Evolutionary conservation across 1,140 invertebrate species (phyloP).

Genomic region (Pinna nobilis): DNA sequence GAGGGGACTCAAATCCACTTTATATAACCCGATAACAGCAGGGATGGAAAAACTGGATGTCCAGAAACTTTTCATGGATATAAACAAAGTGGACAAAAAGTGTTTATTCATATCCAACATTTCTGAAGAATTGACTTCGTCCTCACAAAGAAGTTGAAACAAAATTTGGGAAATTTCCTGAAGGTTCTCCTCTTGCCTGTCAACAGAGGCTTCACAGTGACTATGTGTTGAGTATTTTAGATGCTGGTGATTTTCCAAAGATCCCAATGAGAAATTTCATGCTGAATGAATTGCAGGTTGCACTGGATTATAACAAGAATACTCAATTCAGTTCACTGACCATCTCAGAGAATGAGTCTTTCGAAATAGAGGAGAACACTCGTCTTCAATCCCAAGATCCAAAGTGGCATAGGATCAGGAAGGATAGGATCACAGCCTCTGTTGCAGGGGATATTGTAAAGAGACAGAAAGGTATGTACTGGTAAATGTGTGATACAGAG

Average conservation of each 20-base stretch:
- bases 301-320: slow-evolving; percentile 11
- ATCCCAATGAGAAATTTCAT: slow-evolving; percentile 25
- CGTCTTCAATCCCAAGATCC: slow-evolving; percentile 22
- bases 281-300: not conserved
- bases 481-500: no score
- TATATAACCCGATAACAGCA: slow-evolving; percentile 27
- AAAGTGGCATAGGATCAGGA: slow-evolving; percentile 29
- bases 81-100: not conserved
- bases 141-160: not conserved
- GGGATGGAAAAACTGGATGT: not conserved
- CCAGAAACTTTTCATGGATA: not conserved
- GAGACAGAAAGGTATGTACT: not conserved
- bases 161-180: slow-evolving; percentile 32
- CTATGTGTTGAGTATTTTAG: slow-evolving; percentile 30
- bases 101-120: not conserved
- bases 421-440: slow-evolving; percentile 24
- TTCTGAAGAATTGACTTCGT: no score
- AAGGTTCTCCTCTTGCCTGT: slow-evolving; percentile 25
- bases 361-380: slow-evolving; percentile 25
- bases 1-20: slow-evolving; percentile 18
- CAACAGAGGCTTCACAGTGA: slow-evolving; percentile 33
- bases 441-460: slow-evolving; percentile 15
- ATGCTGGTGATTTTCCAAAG: slow-evolving; percentile 16
- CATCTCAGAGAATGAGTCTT: not conserved
- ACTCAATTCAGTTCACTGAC: not conserved